A percentile compares a stretch with the other conserved stretches of the same genome.
phyloP scores from a whole-genome alignment of 2,888 invertebrate genomes.

The Drosophila pseudotakahashii region DNA sequence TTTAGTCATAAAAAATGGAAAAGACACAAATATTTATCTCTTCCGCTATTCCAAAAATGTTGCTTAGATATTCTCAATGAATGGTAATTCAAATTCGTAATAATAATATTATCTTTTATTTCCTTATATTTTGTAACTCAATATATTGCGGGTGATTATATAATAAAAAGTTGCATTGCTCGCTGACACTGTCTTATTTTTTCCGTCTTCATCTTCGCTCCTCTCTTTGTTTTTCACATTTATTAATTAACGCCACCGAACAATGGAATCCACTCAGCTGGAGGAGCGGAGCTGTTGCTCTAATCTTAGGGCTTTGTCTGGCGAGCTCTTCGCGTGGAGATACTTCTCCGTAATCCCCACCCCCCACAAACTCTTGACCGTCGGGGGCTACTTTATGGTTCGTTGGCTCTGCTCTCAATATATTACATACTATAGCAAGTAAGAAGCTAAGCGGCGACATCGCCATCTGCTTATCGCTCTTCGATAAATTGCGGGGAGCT shows the following conservation, averaged over 20 bases:
- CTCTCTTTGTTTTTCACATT: constrained; percentile 51
- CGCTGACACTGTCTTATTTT: neutral
- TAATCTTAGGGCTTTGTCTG: constrained; percentile 58
- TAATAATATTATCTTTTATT: neutral
- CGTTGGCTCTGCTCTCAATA: constrained; percentile 58
- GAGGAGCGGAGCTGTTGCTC: constrained; percentile 34
- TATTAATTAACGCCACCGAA: constrained; percentile 72
- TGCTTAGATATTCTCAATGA: too few relatives aligned
- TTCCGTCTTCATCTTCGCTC: neutral
- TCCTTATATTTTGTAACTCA: neutral
- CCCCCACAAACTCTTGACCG: constrained; percentile 8
- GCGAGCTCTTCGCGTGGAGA: constrained; percentile 12
- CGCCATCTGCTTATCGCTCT: constrained; percentile 57
- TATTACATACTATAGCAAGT: constrained; percentile 5
- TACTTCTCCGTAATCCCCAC: neutral
- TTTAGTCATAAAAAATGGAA: too few relatives aligned
- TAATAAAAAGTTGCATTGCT: neutral
- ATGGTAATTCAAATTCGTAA: neutral
- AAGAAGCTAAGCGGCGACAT: constrained; percentile 52
- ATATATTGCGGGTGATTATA: neutral
- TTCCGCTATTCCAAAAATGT: too few relatives aligned
- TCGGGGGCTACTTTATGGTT: constrained; percentile 64
- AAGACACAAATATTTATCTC: too few relatives aligned
- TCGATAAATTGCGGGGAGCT: constrained; percentile 55
- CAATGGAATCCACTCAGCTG: constrained; percentile 67